Percentiles rank a stretch among this genome's conserved stretches.
Evolutionary conservation across 2,888 invertebrate species (phyloP).

Genomic region (Trachelus troglodyta): DNA sequence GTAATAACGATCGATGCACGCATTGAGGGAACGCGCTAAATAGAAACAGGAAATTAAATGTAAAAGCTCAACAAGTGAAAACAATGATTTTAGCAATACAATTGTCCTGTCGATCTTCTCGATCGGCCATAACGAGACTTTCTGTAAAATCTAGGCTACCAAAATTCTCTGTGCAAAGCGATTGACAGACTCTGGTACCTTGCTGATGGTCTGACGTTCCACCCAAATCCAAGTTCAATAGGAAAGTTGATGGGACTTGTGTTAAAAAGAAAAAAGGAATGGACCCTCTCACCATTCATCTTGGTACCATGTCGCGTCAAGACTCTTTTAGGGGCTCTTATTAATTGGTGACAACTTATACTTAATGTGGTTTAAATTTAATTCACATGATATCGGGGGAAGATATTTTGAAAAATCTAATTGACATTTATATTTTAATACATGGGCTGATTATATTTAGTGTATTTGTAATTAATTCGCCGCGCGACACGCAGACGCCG

Average conservation of each 20-base stretch:
- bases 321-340: slow-evolving; percentile 3
- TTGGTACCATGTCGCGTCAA: neutral
- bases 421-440: slow-evolving; percentile 63
- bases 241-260: neutral
- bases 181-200: neutral
- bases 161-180: slow-evolving; percentile 11
- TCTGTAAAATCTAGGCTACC: slow-evolving; percentile 23
- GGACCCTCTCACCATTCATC: neutral
- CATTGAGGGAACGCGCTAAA: neutral
- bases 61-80: neutral
- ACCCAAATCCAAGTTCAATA: neutral
- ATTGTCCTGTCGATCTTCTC: neutral
- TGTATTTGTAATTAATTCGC: slow-evolving; percentile 47
- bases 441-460: slow-evolving; percentile 59
- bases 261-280: too few species aligned
- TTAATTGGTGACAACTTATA: slow-evolving; percentile 42
- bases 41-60: neutral
- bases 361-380: slow-evolving; percentile 46
- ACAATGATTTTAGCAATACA: neutral
- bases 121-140: neutral
- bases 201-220: neutral
- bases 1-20: neutral
- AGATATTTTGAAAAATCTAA: slow-evolving; percentile 43
- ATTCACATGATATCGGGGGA: slow-evolving; percentile 46
- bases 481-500: slow-evolving; percentile 15